Evolutionary conservation across 2,797 vertebrate species (phyloP), one percentile per base, ranked within the genome.

Genomic region (Squalus acanthias): DNA sequence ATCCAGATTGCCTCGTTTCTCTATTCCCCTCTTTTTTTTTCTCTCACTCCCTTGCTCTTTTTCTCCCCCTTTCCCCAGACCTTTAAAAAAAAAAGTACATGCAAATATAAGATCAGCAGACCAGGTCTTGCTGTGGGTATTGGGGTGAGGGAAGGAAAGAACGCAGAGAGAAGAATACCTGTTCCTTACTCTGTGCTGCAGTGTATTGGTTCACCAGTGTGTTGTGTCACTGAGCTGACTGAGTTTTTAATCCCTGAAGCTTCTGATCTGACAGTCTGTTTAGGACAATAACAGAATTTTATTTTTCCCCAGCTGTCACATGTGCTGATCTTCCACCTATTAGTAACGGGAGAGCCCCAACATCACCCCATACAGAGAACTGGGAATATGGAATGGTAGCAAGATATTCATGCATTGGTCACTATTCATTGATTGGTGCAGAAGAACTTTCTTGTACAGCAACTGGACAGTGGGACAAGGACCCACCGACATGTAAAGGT

Each of bases 251-350:
- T 85, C 17, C 39, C 39, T 50, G 39, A 85, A 85, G 82, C 46
- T 50, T 50, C 20, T 50, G 46, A 60, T 89, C 33, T 53, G 24
- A 89, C 24, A 29, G 9, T 89, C 53, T 89, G 9, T 57, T 60
- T 2, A 57, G 53, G 24, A n/a, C 91, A 69, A 5, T 67, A 26
- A 2, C 60, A 39, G 33, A 65, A 94, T 67, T 69, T 65, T 8
- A 26, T 95, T 70, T 70, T 26, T 20, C 67, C 20, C 67, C 67
- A 95, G 93, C 93, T 9, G 3, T 72, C 65, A 50, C 1, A 2
- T 95, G 93, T 95, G 65, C 7, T 26, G 67, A 72, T 95, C 93
- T 72, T 70, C 39, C 65, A 46, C 20, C 93, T 24, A 95, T 95
- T 70, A 5, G 0, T 0, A 95, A 95, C 1, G 93, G 93, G 63